phyloP scores from a whole-genome alignment of 2,797 vertebrate genomes.

The Falco berigora region DNA sequence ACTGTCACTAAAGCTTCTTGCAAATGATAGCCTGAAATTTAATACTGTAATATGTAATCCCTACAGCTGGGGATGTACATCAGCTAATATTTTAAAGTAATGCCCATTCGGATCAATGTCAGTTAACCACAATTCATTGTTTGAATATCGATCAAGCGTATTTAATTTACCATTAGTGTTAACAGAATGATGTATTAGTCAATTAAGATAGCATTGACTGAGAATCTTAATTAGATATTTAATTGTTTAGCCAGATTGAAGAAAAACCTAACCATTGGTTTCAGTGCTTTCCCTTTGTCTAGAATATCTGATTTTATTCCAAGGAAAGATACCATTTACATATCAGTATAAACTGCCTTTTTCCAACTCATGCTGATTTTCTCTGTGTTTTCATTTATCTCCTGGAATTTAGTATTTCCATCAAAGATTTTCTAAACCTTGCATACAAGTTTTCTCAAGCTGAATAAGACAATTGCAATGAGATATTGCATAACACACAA shows the following conservation, averaged over 20 bases:
- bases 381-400: not conserved
- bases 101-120: conserved; percentile 42
- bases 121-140: conserved; percentile 50
- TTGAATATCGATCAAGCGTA: conserved; percentile 59
- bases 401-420: not conserved
- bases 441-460: not conserved
- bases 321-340: not conserved
- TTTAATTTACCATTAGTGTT: conserved; percentile 65
- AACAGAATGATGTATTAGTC: conserved; percentile 61
- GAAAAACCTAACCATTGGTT: conserved; percentile 6
- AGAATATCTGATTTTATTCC: not conserved
- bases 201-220: conserved; percentile 59
- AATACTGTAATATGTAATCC: conserved; percentile 16
- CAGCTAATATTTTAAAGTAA: conserved; percentile 59
- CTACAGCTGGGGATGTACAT: not conserved
- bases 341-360: not conserved
- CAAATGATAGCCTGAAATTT: conserved; percentile 34
- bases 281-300: not conserved
- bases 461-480: not conserved
- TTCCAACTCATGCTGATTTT: not conserved
- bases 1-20: not conserved
- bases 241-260: conserved; percentile 47
- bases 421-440: not conserved
- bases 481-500: not conserved
- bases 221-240: conserved; percentile 65